A percentile compares a stretch with the other conserved stretches of the same genome.
These are phyloP conservation scores for Nemurella pictetii DNA, from an alignment of 2,888 invertebrate species.

Conservation along the genomic window DNA sequence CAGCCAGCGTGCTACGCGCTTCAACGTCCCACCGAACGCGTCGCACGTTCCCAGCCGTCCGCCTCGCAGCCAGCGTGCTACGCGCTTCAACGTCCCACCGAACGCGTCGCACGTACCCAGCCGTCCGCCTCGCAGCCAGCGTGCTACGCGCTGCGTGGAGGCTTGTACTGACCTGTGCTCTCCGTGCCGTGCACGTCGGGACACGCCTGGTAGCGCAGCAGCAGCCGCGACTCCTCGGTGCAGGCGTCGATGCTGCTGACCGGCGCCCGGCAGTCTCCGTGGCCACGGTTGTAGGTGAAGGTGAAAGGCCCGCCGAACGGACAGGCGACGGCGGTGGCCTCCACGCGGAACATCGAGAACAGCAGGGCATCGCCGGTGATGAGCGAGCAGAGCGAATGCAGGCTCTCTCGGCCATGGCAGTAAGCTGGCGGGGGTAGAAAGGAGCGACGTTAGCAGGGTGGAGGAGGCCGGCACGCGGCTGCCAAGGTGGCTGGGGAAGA, in stretches of 20 bases:
- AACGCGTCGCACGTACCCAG: too few species aligned
- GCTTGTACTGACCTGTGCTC: slow-evolving; percentile 74
- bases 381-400: slow-evolving; percentile 80
- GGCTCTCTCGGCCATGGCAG: slow-evolving; percentile 72
- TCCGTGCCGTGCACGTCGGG: slow-evolving; percentile 89
- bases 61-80: too few species aligned
- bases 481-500: too few species aligned
- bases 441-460: too few species aligned
- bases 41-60: too few species aligned
- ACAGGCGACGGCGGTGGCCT: slow-evolving; percentile 85
- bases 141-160: slow-evolving; percentile 66
- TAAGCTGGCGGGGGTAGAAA: slow-evolving; percentile 59
- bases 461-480: too few species aligned
- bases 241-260: slow-evolving; percentile 92
- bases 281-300: slow-evolving; percentile 90
- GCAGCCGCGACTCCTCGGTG: slow-evolving; percentile 86
- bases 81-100: too few species aligned
- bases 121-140: too few species aligned
- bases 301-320: slow-evolving; percentile 87
- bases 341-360: slow-evolving; percentile 87
- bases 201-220: slow-evolving; percentile 86
- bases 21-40: too few species aligned
- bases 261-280: slow-evolving; percentile 86
- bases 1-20: too few species aligned
- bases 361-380: slow-evolving; percentile 88